phyloP scores from a whole-genome alignment of 2,888 invertebrate species.

The Andrena camellia region DNA sequence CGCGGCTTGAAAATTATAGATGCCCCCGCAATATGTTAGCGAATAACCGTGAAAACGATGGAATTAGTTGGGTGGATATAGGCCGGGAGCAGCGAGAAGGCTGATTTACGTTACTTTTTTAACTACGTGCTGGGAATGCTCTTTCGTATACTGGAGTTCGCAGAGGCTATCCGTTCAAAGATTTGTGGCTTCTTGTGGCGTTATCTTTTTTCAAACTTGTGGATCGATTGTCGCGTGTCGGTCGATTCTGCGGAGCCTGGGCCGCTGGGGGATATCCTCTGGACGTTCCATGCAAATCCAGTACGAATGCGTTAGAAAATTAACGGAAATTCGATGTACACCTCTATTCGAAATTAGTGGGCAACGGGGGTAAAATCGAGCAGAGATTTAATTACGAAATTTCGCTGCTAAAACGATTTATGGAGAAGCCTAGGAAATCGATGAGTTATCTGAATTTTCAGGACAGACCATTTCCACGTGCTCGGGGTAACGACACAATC shows the following conservation, averaged over 20 bases:
- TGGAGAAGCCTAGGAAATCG: no score
- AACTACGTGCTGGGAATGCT: constrained; percentile 45
- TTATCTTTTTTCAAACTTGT: not conserved
- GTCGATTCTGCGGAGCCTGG: not conserved
- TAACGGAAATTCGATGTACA: no score
- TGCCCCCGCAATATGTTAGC: constrained; percentile 4
- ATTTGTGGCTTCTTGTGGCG: not conserved
- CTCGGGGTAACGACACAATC: no score
- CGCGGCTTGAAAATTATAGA: constrained; percentile 21
- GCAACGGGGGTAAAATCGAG: no score
- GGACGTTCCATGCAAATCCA: no score
- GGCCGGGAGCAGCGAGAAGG: not conserved
- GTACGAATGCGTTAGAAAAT: no score
- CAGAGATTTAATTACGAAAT: no score
- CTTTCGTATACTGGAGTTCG: not conserved
- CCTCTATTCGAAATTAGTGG: no score
- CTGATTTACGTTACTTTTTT: constrained; percentile 46
- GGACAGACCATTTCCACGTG: no score
- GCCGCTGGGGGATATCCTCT: not conserved
- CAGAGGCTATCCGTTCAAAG: not conserved
- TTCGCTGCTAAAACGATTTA: no score
- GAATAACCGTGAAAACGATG: constrained; percentile 19
- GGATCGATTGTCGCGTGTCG: not conserved
- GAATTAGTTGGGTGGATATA: constrained; percentile 7
- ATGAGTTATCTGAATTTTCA: no score